A percentile compares a stretch with the other conserved stretches of the same genome.
phyloP scores from a whole-genome alignment of 1,140 invertebrate genomes.

The Hestina assimilis region DNA sequence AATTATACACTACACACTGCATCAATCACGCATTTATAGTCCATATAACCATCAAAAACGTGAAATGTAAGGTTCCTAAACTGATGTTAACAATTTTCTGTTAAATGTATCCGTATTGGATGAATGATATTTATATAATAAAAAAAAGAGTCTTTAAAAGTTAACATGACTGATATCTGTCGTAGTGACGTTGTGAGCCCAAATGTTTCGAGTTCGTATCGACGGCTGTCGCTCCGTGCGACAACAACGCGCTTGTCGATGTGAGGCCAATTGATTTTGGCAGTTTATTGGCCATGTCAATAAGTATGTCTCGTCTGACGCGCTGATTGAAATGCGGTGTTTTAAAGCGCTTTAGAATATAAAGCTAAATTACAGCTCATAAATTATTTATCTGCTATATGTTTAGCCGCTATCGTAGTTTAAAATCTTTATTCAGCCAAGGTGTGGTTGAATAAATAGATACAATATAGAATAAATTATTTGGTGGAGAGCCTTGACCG shows the following conservation, averaged over 20 bases:
- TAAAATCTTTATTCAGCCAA: no score
- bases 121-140: background rate
- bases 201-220: conserved; percentile 14
- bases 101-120: no score
- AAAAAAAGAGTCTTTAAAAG: background rate
- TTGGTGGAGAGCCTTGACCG: no score
- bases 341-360: conserved; percentile 4
- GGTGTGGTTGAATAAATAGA: no score
- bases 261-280: conserved; percentile 53
- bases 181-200: background rate
- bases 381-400: no score
- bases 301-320: conserved; percentile 36
- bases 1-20: no score
- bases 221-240: conserved; percentile 15
- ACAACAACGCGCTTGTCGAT: conserved; percentile 21
- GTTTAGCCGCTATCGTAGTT: no score
- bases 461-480: no score
- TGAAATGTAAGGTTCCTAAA: no score
- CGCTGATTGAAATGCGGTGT: conserved; percentile 51
- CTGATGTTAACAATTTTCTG: no score
- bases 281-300: conserved; percentile 56
- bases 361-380: background rate
- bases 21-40: no score
- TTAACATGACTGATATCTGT: conserved; percentile 1
- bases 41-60: no score